Evolutionary conservation across 2,797 vertebrate genomes (phyloP).

Genomic region (Apodemus agrarius): DNA sequence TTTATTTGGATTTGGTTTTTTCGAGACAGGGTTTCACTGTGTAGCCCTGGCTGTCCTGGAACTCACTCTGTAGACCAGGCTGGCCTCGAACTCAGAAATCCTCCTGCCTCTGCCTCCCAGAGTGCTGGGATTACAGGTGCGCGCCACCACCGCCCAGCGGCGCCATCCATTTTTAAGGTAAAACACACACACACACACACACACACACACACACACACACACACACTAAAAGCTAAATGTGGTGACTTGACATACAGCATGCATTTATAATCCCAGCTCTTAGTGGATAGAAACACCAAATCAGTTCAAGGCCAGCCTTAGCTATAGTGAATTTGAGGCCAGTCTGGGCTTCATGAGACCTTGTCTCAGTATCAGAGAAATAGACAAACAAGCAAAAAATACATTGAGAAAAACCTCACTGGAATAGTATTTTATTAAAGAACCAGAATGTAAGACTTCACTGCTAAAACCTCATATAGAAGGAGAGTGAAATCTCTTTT

Average conservation of each 20-base stretch:
- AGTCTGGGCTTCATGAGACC: not conserved
- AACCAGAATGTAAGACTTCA: constrained; percentile 43
- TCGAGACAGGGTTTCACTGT: too few relatives aligned
- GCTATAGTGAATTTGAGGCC: not conserved
- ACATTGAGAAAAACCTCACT: not conserved
- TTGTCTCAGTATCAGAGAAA: not conserved
- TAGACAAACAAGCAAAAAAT: too few relatives aligned
- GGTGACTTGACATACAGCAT: not conserved
- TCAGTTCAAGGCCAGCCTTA: not conserved
- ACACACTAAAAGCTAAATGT: not conserved
- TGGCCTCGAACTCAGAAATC: too few relatives aligned
- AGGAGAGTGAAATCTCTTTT: constrained; percentile 69
- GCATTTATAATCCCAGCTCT: not conserved
- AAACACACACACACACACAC: not conserved
- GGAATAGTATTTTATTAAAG: constrained; percentile 59
- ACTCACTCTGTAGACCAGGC: too few relatives aligned
- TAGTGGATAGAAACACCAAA: not conserved
- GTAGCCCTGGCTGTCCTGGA: too few relatives aligned
- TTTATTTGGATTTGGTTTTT: too few relatives aligned
- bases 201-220: too few relatives aligned
- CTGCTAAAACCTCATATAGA: constrained; percentile 45
- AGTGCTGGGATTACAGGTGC: too few relatives aligned
- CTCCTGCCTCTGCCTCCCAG: too few relatives aligned
- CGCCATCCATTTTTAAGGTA: not conserved
- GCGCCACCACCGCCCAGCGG: too few relatives aligned